These are phyloP conservation scores for Tachystola acroxantha DNA, from an alignment of 2,888 invertebrate species.

Conservation along the genomic window DNA sequence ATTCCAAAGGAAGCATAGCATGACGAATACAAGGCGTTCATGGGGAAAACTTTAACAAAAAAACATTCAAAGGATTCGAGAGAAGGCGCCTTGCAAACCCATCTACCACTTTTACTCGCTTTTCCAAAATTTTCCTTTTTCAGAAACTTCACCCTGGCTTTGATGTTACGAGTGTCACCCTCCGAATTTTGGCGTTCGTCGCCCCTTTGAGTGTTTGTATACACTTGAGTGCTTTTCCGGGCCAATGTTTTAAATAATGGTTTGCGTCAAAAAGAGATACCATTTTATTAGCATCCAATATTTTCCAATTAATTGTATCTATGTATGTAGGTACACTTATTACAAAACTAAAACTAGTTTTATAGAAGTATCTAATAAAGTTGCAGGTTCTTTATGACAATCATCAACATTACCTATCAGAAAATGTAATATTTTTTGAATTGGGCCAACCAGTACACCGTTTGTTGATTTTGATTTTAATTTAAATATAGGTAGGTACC, in stretches of 20 bases:
- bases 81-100: slow-evolving; percentile 37
- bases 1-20: background rate
- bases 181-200: slow-evolving; percentile 39
- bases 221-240: slow-evolving; percentile 19
- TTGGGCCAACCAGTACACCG: no score
- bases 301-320: background rate
- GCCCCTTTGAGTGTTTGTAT: slow-evolving; percentile 26
- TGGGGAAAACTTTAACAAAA: slow-evolving; percentile 18
- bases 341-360: no score
- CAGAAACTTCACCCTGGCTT: slow-evolving; percentile 36
- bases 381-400: no score
- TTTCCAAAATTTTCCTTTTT: slow-evolving; percentile 38
- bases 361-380: no score
- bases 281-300: background rate
- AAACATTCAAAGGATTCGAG: slow-evolving; percentile 30
- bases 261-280: slow-evolving; percentile 2
- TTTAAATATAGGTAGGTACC: no score
- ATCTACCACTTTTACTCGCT: slow-evolving; percentile 28
- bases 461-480: no score
- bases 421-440: no score
- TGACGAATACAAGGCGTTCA: slow-evolving; percentile 12
- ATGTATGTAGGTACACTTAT: no score
- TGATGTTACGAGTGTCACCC: slow-evolving; percentile 51
- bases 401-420: no score
- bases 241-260: slow-evolving; percentile 15